phyloP scores from a whole-genome alignment of 2,888 invertebrate genomes.

The Idaea aversata region DNA sequence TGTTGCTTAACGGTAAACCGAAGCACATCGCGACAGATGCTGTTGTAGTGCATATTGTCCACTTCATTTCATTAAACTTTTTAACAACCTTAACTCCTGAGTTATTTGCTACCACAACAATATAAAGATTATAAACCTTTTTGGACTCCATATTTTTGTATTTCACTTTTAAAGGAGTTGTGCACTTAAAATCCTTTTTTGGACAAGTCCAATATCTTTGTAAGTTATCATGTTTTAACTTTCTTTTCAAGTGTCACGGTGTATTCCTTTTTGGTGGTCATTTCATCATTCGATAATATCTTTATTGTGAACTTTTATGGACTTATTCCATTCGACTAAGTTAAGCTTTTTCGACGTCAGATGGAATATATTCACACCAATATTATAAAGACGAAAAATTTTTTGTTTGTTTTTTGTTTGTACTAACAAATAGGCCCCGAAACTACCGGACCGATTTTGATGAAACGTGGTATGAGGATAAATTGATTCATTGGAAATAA shows the following conservation, averaged over 20 bases:
- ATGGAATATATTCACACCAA: too few species aligned
- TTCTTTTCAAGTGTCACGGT: background rate
- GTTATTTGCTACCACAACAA: too few species aligned
- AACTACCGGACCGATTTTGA: too few species aligned
- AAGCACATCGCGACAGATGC: conserved; percentile 69
- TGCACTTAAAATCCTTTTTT: background rate
- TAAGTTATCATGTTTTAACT: background rate
- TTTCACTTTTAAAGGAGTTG: background rate
- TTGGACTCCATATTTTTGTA: background rate
- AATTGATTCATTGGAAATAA: too few species aligned
- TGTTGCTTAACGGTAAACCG: conserved; percentile 71
- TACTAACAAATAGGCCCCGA: too few species aligned
- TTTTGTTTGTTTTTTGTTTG: too few species aligned
- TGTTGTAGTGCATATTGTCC: conserved; percentile 52
- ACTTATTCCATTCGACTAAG: background rate
- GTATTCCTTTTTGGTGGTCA: background rate
- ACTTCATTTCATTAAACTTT: background rate
- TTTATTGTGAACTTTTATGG: background rate
- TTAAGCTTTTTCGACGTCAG: background rate
- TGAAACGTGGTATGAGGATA: too few species aligned
- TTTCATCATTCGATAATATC: background rate
- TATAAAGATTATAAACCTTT: too few species aligned
- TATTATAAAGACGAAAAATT: too few species aligned
- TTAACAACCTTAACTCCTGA: too few species aligned
- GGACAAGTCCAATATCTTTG: background rate